Percentiles rank a stretch among this genome's conserved stretches.
phyloP scores from a whole-genome alignment of 2,888 invertebrate genomes.

The Cyaniris semiargus region DNA sequence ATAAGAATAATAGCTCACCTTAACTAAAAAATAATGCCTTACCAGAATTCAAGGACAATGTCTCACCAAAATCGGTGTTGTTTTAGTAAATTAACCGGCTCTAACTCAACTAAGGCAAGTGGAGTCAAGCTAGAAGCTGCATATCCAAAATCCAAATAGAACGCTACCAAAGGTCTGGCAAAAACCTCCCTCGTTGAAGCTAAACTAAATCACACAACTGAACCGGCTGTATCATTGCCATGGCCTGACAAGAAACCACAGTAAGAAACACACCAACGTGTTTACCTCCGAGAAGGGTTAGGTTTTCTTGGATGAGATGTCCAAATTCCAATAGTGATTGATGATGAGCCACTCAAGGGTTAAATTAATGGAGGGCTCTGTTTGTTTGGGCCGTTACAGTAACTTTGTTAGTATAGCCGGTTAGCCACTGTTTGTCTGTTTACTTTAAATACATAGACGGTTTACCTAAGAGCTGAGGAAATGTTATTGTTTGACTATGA shows the following conservation, averaged over 20 bases:
- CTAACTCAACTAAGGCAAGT: neutral
- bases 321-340: slow-evolving; percentile 6
- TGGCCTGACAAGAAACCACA: neutral
- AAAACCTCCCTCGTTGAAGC: neutral
- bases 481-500: slow-evolving; percentile 9
- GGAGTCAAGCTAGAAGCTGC: neutral
- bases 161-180: neutral
- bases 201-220: neutral
- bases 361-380: neutral
- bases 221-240: neutral
- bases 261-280: neutral
- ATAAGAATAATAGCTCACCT: neutral
- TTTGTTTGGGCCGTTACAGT: neutral
- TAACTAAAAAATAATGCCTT: neutral
- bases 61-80: neutral
- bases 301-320: neutral
- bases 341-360: slow-evolving; percentile 7
- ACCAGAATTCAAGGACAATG: neutral
- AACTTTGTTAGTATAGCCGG: neutral
- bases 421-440: neutral
- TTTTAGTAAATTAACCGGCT: neutral
- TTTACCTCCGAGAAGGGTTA: neutral
- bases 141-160: neutral
- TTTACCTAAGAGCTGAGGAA: neutral
- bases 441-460: neutral